Conservation (phyloP, 2,888 invertebrate species). For the Pristionchus arcanus region DNA sequence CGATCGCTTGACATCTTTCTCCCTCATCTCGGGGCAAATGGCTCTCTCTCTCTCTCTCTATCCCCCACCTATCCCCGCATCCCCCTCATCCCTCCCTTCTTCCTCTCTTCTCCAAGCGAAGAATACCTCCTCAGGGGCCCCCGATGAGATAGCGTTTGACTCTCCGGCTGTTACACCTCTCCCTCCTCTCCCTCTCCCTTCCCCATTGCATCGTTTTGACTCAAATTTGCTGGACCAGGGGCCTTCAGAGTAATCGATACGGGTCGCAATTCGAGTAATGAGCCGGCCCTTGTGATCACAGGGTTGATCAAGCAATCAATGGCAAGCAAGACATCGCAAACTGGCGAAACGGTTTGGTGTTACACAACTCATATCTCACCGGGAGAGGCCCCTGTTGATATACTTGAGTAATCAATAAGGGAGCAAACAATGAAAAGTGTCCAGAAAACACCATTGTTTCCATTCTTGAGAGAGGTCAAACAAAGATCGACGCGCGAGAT, state of each 20-base stretch:
- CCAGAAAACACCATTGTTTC: conserved; percentile 30
- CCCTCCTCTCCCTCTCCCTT: background rate
- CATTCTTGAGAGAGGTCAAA: conserved; percentile 35
- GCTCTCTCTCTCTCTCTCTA: conserved; percentile 35
- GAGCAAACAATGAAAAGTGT: background rate
- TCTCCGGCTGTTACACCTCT: conserved; percentile 36
- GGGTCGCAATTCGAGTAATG: no score
- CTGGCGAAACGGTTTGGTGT: no score
- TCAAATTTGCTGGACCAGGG: no score
- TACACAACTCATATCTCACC: no score
- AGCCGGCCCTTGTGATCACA: no score
- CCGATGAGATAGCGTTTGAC: conserved; percentile 26
- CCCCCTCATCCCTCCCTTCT: background rate
- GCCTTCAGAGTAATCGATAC: no score
- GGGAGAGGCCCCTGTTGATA: background rate
- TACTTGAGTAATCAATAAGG: conserved; percentile 34
- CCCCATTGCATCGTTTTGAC: background rate
- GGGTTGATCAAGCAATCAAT: background rate
- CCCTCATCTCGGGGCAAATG: conserved; percentile 38
- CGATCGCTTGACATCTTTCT: conserved; percentile 27
- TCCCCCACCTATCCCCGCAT: background rate
- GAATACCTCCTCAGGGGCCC: conserved; percentile 4
- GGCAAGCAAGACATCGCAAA: no score
- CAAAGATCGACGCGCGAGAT: background rate
- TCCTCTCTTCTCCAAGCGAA: conserved; percentile 5